Base-by-base conservation (phyloP, 2,888 invertebrate species). In the Carpatolechia fugitivella region DNA sequence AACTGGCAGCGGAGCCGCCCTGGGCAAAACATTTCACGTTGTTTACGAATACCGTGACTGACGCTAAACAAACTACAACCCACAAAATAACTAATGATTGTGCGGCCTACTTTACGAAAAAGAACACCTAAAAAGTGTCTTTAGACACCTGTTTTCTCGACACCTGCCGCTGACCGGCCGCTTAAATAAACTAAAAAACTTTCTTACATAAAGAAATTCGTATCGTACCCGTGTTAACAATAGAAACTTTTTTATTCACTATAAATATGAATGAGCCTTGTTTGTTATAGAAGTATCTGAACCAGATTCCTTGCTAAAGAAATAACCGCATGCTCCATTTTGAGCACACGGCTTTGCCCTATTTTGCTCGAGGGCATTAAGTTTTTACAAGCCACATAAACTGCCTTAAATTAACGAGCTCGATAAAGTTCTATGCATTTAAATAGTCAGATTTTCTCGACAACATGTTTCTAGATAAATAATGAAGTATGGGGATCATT, bases 61-160 rank as follows among this genome's bases (percentile, higher is more conserved):
- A 76, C 69, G 74, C 81, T 76, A 85, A 89, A 90, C 90, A 89
- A 88, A 88, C 88, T 88, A 73, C 63, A 63, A 60, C 57, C 56
- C 59, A 62, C 60, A 60, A 68, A 63, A 68, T 70, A 72, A 75
- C 73, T 74, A 73, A 77, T 81, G 78, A 76, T 78, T 67, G 71
- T 72, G 69, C 68, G 73, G 70, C 71, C 78, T 75, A 77, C 73
- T 76, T 81, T 72, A 70, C 64, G 47, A 41, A 52, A 66, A 59
- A 63, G 59, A 69, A 66, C 63, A 58, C 63, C 62, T 66, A 68
- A 69, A 80, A 79, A 77, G 74, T 74, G 68, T 68, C 63, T 64
- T 62, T 60, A 65, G 70, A 76, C 85, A 85, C 84, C 84, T 85
- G 85, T 82, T 74, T 66, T n/a, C 54, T 33, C 47, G 60, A 35